A percentile compares a stretch with the other conserved stretches of the same genome.
These are phyloP conservation scores for Saccostrea glomerata DNA, from an alignment of 1,140 invertebrate species.

Conservation along the genomic window DNA sequence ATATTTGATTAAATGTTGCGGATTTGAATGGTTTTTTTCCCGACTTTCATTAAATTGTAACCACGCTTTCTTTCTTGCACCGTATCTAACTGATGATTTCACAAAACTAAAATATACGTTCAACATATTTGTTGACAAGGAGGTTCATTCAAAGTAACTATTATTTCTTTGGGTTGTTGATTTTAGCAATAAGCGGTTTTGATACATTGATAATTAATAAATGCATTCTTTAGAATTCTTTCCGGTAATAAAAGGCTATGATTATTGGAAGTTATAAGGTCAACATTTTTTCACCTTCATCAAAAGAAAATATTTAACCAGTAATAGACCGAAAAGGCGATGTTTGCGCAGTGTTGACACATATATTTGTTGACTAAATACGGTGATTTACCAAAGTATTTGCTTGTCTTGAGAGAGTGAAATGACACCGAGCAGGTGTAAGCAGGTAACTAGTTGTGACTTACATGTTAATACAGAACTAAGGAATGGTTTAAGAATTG, in stretches of 20 bases:
- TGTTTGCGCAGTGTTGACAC: not conserved
- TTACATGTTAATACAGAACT: not conserved
- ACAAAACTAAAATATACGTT: too few relatives aligned
- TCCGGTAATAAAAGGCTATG: not conserved
- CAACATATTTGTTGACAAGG: too few relatives aligned
- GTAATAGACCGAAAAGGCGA: not conserved
- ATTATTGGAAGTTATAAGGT: constrained; percentile 1
- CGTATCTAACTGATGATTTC: too few relatives aligned
- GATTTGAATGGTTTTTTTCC: too few relatives aligned
- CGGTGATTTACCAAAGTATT: not conserved
- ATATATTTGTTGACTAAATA: constrained; percentile 18
- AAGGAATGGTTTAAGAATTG: not conserved
- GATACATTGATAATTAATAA: not conserved
- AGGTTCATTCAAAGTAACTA: not conserved
- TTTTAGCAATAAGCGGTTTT: not conserved
- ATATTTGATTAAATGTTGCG: too few relatives aligned
- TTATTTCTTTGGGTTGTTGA: not conserved
- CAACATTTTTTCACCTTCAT: constrained; percentile 19
- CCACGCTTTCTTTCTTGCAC: too few relatives aligned
- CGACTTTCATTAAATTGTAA: too few relatives aligned
- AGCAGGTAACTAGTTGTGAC: not conserved
- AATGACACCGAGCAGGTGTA: not conserved
- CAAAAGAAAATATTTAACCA: constrained; percentile 20
- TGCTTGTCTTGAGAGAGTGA: not conserved
- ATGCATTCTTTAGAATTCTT: constrained; percentile 14